Conservation (phyloP, 2,888 invertebrate species). For the Latrodectus hesperus region DNA sequence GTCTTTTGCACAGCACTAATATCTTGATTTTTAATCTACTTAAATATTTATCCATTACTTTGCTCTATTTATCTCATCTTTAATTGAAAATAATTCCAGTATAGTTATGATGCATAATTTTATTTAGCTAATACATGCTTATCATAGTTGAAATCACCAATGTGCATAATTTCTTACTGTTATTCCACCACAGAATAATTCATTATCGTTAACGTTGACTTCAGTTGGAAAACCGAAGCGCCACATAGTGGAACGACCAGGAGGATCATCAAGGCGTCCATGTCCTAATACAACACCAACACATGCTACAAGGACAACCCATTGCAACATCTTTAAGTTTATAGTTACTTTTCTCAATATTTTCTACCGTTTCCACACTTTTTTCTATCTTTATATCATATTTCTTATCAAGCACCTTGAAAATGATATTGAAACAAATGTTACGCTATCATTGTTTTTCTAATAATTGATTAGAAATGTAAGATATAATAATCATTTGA, state of each 20-base stretch:
- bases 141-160: no score
- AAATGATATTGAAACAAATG: background rate
- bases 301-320: slow-evolving; percentile 16
- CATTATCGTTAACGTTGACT: slow-evolving; percentile 91
- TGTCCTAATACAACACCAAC: slow-evolving; percentile 60
- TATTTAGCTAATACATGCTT: no score
- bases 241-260: slow-evolving; percentile 69
- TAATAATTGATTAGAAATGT: no score
- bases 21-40: no score
- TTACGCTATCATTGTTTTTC: background rate
- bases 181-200: slow-evolving; percentile 90
- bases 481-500: no score
- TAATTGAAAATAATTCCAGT: no score
- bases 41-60: no score
- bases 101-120: no score
- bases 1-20: no score
- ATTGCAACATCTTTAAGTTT: slow-evolving; percentile 12
- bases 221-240: slow-evolving; percentile 78
- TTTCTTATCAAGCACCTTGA: background rate
- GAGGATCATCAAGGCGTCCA: slow-evolving; percentile 69
- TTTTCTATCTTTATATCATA: background rate
- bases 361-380: background rate
- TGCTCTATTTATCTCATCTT: no score
- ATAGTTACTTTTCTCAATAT: background rate
- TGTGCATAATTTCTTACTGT: slow-evolving; percentile 43